Evolutionary conservation across 2,797 vertebrate genomes (phyloP).

Genomic region (Cichlasoma orientale): DNA sequence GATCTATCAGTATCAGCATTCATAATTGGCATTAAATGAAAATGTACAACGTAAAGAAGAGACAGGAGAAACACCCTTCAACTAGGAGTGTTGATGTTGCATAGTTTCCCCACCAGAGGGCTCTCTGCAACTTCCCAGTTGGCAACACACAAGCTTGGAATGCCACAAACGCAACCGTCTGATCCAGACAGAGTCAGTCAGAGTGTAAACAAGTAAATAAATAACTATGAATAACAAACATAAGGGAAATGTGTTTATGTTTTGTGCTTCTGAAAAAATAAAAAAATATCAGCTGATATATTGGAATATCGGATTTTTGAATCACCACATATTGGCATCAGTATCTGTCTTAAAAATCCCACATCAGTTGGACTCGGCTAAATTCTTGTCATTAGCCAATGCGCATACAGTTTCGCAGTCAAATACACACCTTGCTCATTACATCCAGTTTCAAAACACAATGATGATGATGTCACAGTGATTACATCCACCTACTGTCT

Average conservation of each 20-base stretch:
- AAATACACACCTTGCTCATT: background rate
- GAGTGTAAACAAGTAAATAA: background rate
- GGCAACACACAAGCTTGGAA: background rate
- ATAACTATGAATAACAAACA: background rate
- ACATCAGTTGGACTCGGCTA: background rate
- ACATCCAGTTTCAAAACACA: background rate
- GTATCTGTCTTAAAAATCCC: background rate
- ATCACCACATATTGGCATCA: background rate
- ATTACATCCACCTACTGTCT: background rate
- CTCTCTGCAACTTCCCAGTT: background rate
- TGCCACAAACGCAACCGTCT: background rate
- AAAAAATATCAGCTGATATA: background rate
- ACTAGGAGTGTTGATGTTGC: background rate
- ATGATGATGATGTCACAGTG: background rate
- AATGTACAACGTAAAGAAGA: background rate
- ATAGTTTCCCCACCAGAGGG: background rate
- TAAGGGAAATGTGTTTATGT: background rate
- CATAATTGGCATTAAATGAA: background rate
- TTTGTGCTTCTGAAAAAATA: background rate
- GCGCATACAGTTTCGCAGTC: background rate
- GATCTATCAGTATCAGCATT: too few relatives aligned
- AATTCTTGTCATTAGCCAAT: background rate
- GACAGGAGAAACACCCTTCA: background rate
- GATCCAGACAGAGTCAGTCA: background rate
- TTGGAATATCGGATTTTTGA: background rate